These are phyloP conservation scores for Aphidius gifuensis DNA, from an alignment of 1,140 invertebrate genomes.

Conservation along the genomic window DNA sequence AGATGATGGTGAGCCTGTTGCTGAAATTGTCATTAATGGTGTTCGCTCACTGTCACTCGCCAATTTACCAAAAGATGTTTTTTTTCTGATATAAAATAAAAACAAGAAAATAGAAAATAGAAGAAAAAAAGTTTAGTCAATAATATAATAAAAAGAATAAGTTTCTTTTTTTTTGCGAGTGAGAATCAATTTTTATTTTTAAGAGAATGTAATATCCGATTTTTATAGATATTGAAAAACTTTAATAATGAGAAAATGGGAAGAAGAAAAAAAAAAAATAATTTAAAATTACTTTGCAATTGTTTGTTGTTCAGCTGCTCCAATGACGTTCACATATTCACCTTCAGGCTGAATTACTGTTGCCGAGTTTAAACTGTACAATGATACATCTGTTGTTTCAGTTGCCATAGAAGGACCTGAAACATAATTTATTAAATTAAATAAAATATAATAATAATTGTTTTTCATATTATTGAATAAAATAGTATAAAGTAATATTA, in stretches of 20 bases:
- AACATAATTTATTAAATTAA: slow-evolving; percentile 27
- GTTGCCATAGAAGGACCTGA: slow-evolving; percentile 55
- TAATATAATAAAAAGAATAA: too few relatives aligned
- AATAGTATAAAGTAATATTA: neutral
- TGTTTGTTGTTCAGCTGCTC: slow-evolving; percentile 40
- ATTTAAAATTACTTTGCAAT: slow-evolving; percentile 38
- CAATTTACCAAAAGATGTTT: slow-evolving; percentile 44
- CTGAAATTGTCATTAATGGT: slow-evolving; percentile 30
- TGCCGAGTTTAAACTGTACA: slow-evolving; percentile 59
- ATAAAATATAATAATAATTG: neutral
- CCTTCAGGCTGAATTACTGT: slow-evolving; percentile 53
- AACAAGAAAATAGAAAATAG: slow-evolving; percentile 23
- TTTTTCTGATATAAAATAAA: slow-evolving; percentile 43
- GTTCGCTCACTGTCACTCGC: slow-evolving; percentile 38
- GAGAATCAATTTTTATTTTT: too few relatives aligned
- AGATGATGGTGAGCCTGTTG: slow-evolving; percentile 15
- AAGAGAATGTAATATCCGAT: neutral
- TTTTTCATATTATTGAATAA: neutral
- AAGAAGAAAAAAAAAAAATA: too few relatives aligned
- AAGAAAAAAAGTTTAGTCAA: too few relatives aligned
- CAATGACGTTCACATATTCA: slow-evolving; percentile 55
- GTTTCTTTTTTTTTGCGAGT: too few relatives aligned
- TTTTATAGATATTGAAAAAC: neutral
- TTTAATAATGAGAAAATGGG: neutral
- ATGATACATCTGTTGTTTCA: slow-evolving; percentile 60